Evolutionary conservation across 2,888 invertebrate genomes (phyloP).

Genomic region (Diadegma fenestrale): DNA sequence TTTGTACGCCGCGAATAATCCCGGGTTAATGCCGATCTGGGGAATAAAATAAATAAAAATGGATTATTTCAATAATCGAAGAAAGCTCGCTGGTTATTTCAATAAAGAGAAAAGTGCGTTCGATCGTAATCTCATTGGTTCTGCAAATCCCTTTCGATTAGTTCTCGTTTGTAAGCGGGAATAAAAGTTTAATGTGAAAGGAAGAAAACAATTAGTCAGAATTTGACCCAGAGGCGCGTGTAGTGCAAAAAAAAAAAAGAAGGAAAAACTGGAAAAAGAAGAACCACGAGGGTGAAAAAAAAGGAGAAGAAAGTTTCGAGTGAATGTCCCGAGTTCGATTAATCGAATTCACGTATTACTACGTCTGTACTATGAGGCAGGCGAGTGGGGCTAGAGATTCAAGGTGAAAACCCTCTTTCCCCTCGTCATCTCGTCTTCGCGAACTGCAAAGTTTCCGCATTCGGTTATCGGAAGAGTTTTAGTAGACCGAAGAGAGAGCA

Average conservation of each 20-base stretch:
- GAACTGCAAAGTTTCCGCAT: slow-evolving; percentile 64
- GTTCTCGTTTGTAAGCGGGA: background rate
- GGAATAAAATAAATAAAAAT: slow-evolving; percentile 72
- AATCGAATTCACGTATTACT: slow-evolving; percentile 62
- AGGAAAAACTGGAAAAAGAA: background rate
- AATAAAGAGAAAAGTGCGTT: background rate
- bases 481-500: slow-evolving; percentile 49
- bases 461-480: slow-evolving; percentile 67
- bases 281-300: background rate
- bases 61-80: background rate
- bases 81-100: background rate
- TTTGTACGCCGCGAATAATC: slow-evolving; percentile 98
- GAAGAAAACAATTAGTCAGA: background rate
- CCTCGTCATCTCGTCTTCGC: slow-evolving; percentile 11
- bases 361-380: slow-evolving; percentile 43
- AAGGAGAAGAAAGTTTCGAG: slow-evolving; percentile 40
- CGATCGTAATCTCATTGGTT: background rate
- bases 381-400: slow-evolving; percentile 29
- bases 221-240: background rate
- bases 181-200: background rate
- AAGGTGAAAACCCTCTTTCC: slow-evolving; percentile 50
- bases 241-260: background rate
- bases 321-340: slow-evolving; percentile 56
- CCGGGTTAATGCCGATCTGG: slow-evolving; percentile 99
- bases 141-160: background rate